Evolutionary conservation across 1,140 invertebrate species (phyloP).

Genomic region (Dendroctonus ponderosae): DNA sequence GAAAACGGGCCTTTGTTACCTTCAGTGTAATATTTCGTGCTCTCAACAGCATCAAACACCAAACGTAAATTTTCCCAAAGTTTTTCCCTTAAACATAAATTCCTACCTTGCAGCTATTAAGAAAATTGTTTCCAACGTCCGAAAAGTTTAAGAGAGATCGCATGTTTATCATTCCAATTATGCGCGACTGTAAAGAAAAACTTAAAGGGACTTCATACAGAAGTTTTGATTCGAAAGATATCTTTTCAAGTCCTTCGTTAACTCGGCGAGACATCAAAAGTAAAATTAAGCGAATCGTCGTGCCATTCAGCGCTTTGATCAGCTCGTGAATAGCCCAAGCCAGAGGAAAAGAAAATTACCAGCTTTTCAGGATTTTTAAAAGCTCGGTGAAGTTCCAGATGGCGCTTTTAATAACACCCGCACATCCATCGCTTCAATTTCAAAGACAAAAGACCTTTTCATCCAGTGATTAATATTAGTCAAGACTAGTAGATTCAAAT

Average conservation of each 20-base stretch:
- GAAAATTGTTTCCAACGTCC: no score
- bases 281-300: constrained; percentile 26
- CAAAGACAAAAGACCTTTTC: no score
- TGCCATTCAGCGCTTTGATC: constrained; percentile 19
- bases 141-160: background rate
- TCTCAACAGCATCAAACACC: no score
- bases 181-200: constrained; percentile 1
- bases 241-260: constrained; percentile 19
- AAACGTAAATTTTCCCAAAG: no score
- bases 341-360: constrained; percentile 26
- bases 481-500: no score
- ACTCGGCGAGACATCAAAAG: constrained; percentile 23
- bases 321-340: constrained; percentile 15
- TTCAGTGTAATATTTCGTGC: no score
- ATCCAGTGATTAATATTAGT: no score
- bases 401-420: no score
- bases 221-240: constrained; percentile 14
- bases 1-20: no score
- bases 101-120: no score
- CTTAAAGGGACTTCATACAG: constrained; percentile 8
- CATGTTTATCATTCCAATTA: constrained; percentile 15
- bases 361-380: constrained; percentile 8
- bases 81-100: no score
- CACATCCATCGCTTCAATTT: no score
- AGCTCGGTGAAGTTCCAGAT: background rate